Evolutionary conservation across 2,888 invertebrate genomes (phyloP).

Genomic region (Phrixothrix hirtus): DNA sequence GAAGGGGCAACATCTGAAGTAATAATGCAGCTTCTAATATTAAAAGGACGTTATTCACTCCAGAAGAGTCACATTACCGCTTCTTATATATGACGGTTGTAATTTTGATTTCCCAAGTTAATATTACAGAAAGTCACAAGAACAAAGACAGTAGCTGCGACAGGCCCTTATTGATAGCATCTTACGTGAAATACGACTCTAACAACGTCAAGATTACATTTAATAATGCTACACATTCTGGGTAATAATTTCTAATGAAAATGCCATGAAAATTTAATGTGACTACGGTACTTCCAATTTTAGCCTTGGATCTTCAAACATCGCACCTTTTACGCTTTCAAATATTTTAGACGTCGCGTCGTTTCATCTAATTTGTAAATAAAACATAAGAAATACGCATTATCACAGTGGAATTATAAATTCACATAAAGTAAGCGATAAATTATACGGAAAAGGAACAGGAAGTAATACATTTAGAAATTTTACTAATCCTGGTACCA

Average conservation of each 20-base stretch:
- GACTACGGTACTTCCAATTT: constrained; percentile 10
- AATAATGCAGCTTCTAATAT: constrained; percentile 30
- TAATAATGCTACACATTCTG: constrained; percentile 22
- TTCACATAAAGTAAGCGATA: too few relatives aligned
- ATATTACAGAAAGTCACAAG: constrained; percentile 30
- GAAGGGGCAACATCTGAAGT: neutral
- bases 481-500: too few relatives aligned
- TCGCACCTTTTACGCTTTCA: constrained; percentile 11
- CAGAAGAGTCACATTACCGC: constrained; percentile 26
- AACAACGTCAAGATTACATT: constrained; percentile 28
- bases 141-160: constrained; percentile 26
- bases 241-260: constrained; percentile 29
- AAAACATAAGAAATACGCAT: too few relatives aligned
- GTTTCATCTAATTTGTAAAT: too few relatives aligned
- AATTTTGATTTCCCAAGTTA: constrained; percentile 34
- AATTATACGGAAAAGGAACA: too few relatives aligned
- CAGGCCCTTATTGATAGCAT: constrained; percentile 28
- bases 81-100: constrained; percentile 30
- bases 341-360: constrained; percentile 11
- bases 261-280: constrained; percentile 23
- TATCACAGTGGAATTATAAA: too few relatives aligned
- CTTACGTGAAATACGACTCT: constrained; percentile 25
- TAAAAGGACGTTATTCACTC: constrained; percentile 28
- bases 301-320: constrained; percentile 12
- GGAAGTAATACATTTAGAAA: too few relatives aligned